Conservation (phyloP, 2,888 invertebrate species). For the Zeuzera pyrina region DNA sequence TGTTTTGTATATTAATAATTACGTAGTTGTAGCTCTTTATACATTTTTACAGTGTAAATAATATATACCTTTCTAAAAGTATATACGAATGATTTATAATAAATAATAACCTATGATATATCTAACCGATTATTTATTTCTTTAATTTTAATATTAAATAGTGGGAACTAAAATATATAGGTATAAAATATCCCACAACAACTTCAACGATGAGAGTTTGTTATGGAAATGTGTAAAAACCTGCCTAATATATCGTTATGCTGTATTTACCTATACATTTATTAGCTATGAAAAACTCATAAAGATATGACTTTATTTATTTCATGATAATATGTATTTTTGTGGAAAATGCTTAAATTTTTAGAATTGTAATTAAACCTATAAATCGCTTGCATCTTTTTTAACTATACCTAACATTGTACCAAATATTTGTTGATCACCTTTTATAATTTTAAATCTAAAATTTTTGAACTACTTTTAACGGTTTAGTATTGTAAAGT, state of each 20-base stretch:
- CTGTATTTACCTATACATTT: neutral
- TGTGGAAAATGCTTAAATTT: too few relatives aligned
- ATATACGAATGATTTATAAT: too few relatives aligned
- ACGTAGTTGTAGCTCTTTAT: conserved; percentile 25
- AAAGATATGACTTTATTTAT: neutral
- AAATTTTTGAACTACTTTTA: conserved; percentile 27
- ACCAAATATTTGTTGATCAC: conserved; percentile 31
- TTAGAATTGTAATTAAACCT: too few relatives aligned
- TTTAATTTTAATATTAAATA: too few relatives aligned
- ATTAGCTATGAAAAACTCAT: neutral
- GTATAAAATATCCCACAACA: conserved; percentile 1
- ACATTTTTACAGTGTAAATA: too few relatives aligned
- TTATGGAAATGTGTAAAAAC: neutral
- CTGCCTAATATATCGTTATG: neutral
- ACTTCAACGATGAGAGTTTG: conserved; percentile 19
- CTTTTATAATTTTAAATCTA: conserved; percentile 19
- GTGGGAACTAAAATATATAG: conserved; percentile 22
- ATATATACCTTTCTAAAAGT: too few relatives aligned
- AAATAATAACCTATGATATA: too few relatives aligned
- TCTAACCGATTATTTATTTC: too few relatives aligned
- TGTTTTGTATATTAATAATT: conserved; percentile 15
- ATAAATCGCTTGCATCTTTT: neutral
- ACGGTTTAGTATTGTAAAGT: conserved; percentile 43
- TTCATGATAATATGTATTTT: too few relatives aligned
- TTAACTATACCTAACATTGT: conserved; percentile 5